Base-by-base conservation (phyloP, 2,113 vertebrate species). In the Colius striatus region DNA sequence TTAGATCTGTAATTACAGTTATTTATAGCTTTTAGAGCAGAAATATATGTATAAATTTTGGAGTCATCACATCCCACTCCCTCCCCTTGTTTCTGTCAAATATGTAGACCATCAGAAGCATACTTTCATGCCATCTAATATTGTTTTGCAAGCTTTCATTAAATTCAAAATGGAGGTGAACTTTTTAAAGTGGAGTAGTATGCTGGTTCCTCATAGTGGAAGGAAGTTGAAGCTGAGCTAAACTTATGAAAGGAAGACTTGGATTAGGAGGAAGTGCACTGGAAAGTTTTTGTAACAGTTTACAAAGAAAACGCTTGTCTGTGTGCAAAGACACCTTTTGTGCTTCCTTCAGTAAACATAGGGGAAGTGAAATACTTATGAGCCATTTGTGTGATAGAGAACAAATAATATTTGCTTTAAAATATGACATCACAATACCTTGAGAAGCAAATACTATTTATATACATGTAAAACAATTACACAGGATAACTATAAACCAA, bases 261-360 rank as follows among this genome's bases (percentile, higher is more conserved):
- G 38, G 73, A 87, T 74, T 72, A 61, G 75, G 81, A 75, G 74
- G 74, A 87, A 82, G 45, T 50, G 4, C 32, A 41, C 4, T 87
- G 87, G 62, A 58, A 91, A 94, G 26, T 57, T 94, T 89, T 50
- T 87, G 66, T 68, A 89, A 67, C 13, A n/a, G 27, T 68, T 79
- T 36, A 74, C 60, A 55, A 55, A 51, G 55, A 87, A 74, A 89
- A 81, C 6, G 3, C 54, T 61, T 85, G 23, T 30, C 50, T 87
- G 6, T 29, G 23, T 74, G 72, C 65, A 81, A 81, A 74, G 47
- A 36, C 30, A 86, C 51, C 22, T 94, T 92, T 66, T 73, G 21
- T 87, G 36, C 43, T 81, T 89, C 60, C 65, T 81, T 78, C 77
- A 32, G 48, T 71, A 81, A 88, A 74, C 12, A 14, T 10, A 75